These are phyloP conservation scores for Nannoperca australis DNA, from an alignment of 2,797 vertebrate species.

Conservation along the genomic window DNA sequence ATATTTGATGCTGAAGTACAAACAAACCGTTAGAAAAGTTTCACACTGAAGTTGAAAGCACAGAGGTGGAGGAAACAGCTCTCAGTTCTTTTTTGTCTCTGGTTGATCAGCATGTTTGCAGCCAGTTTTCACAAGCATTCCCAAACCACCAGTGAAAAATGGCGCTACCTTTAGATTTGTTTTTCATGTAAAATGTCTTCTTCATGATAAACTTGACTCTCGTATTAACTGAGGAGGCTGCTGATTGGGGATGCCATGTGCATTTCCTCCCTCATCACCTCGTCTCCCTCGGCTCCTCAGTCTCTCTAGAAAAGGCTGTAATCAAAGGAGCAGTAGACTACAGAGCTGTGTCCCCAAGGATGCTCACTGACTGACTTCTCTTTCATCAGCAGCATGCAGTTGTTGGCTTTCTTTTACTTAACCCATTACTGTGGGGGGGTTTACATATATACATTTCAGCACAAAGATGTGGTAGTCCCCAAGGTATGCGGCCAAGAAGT, in stretches of 20 bases:
- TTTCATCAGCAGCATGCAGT: constrained; percentile 29
- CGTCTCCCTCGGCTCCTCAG: constrained; percentile 11
- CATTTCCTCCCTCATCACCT: constrained; percentile 28
- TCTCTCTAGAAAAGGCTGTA: constrained; percentile 44
- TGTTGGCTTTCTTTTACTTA: constrained; percentile 38
- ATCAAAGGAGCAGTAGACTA: constrained; percentile 50
- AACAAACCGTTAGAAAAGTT: constrained; percentile 21
- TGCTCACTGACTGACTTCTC: constrained; percentile 3
- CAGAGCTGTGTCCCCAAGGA: constrained; percentile 31
- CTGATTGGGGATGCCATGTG: constrained; percentile 27
- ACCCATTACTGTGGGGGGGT: constrained; percentile 10
- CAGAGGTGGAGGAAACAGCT: constrained; percentile 14
- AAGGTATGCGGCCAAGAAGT: neutral
- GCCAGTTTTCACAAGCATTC: constrained; percentile 6
- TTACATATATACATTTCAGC: neutral
- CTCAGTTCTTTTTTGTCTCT: constrained; percentile 19
- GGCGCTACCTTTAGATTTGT: constrained; percentile 29
- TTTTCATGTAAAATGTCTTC: constrained; percentile 7
- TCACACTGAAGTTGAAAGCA: constrained; percentile 2
- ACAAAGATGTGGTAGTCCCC: neutral
- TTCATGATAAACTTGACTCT: constrained; percentile 9
- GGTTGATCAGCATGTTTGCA: constrained; percentile 17
- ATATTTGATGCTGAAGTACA: constrained; percentile 19
- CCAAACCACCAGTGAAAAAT: constrained; percentile 36
- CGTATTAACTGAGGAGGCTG: constrained; percentile 28